These are phyloP conservation scores for Syrphus vitripennis DNA, from an alignment of 2,888 invertebrate genomes.

Conservation along the genomic window DNA sequence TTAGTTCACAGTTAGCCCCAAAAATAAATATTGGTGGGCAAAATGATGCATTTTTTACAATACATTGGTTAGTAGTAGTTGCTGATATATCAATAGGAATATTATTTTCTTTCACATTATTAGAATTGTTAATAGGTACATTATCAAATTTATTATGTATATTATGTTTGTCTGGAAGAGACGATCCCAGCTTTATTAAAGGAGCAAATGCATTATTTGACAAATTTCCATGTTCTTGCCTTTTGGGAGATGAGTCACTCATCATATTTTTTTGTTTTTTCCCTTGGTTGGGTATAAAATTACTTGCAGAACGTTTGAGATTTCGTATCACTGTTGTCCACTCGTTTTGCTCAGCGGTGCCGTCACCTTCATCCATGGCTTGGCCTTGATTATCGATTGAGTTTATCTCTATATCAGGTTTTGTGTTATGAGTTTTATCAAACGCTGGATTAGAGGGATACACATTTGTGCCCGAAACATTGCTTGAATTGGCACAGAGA, in stretches of 20 bases:
- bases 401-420: no score
- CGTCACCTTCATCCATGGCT: background rate
- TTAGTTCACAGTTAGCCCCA: background rate
- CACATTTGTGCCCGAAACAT: background rate
- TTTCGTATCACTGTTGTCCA: background rate
- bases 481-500: background rate
- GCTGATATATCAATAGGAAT: no score
- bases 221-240: no score
- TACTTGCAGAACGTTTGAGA: background rate
- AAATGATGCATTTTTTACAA: no score
- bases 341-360: background rate
- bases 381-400: background rate
- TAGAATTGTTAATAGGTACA: background rate
- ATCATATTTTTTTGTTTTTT: no score
- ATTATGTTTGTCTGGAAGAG: background rate
- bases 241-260: no score
- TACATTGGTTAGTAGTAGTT: background rate
- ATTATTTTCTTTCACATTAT: no score
- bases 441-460: background rate
- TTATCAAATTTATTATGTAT: background rate
- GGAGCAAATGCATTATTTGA: background rate
- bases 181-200: background rate
- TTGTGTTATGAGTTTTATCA: no score
- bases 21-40: background rate
- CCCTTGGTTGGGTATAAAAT: background rate